Evolutionary conservation across 1,140 invertebrate genomes (phyloP).

Genomic region (Oppia nitens): DNA sequence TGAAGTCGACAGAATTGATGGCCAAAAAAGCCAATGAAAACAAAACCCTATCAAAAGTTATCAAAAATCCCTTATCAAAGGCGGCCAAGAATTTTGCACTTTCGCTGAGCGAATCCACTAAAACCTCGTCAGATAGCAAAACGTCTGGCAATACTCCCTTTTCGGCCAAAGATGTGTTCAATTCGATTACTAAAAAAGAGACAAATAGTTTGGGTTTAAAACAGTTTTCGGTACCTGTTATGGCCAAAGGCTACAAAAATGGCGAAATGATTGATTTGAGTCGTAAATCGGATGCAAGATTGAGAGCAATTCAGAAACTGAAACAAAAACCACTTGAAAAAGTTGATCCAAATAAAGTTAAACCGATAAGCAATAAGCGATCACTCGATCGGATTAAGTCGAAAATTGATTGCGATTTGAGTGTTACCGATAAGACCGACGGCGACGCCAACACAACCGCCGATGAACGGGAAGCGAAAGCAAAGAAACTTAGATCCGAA

Average conservation of each 20-base stretch:
- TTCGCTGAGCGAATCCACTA: not conserved
- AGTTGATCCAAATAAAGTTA: not conserved
- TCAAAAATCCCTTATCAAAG: constrained; percentile 7
- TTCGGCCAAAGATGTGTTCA: not conserved
- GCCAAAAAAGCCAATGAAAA: not conserved
- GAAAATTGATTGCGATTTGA: not conserved
- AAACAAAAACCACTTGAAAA: constrained; percentile 1
- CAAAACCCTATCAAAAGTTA: constrained; percentile 4
- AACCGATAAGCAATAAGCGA: not conserved
- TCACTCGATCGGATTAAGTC: not conserved
- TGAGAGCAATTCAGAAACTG: constrained; percentile 1
- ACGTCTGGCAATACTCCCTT: not conserved
- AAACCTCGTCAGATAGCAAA: not conserved
- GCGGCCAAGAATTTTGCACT: constrained; percentile 8
- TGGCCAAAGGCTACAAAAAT: constrained; percentile 10
- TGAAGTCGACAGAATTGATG: not conserved
- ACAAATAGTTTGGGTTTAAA: not conserved
- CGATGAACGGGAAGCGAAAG: not conserved
- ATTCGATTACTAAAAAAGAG: not conserved
- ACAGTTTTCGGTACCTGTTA: not conserved
- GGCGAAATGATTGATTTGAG: constrained; percentile 6
- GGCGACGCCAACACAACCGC: not conserved
- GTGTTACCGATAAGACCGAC: not conserved
- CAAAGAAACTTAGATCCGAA: not conserved
- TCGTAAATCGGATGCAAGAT: not conserved